These are phyloP conservation scores for Bos indicus DNA, from an alignment of 2,113 vertebrate genomes.

Conservation along the genomic window DNA sequence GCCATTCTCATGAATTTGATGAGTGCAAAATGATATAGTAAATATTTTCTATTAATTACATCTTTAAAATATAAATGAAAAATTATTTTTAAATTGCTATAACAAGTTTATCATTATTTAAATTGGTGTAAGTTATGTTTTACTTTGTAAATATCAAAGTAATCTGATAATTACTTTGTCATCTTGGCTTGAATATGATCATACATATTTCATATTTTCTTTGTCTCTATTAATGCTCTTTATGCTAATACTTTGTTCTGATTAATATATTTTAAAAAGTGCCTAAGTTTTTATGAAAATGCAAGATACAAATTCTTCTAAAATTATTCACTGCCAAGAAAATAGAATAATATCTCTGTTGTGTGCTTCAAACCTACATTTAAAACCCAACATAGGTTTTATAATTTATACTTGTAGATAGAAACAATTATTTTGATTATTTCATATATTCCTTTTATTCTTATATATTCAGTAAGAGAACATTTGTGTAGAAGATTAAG, in stretches of 20 bases:
- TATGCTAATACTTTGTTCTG: not conserved
- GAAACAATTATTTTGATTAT: not conserved
- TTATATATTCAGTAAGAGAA: not conserved
- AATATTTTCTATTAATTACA: not conserved
- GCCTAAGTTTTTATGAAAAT: not conserved
- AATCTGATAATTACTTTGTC: not conserved
- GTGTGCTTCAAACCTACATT: not conserved
- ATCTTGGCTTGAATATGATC: not conserved
- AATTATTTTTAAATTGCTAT: not conserved
- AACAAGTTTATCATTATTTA: not conserved
- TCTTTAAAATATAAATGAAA: slow-evolving; percentile 29
- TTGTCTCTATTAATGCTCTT: not conserved
- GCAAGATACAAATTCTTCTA: not conserved
- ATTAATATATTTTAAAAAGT: not conserved
- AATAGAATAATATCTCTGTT: not conserved
- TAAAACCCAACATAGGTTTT: not conserved
- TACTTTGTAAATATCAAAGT: not conserved
- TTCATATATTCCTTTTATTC: not conserved
- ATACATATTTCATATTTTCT: not conserved
- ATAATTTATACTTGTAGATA: not conserved
- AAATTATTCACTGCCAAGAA: not conserved
- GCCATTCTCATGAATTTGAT: slow-evolving; percentile 26
- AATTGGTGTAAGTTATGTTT: not conserved
- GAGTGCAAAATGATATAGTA: not conserved
- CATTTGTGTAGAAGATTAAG: not conserved